phyloP scores from a whole-genome alignment of 2,113 vertebrate species.

The Pomatorhinus ruficollis region DNA sequence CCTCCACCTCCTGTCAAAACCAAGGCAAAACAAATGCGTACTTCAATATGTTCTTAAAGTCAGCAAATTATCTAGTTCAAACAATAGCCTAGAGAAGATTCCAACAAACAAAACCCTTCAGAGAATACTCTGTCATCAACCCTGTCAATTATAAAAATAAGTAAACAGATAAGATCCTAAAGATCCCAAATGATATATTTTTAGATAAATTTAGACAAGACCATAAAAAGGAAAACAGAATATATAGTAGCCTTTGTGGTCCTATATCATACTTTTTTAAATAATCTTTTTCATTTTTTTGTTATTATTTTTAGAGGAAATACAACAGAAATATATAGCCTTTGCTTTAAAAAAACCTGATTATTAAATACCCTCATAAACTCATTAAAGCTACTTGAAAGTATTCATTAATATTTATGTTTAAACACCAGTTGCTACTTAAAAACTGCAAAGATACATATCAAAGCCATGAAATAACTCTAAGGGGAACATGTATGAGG shows the following conservation, averaged over 20 bases:
- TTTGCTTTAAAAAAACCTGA: background rate
- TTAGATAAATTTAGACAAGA: background rate
- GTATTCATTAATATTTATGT: background rate
- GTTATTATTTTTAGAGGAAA: background rate
- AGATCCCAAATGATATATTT: background rate
- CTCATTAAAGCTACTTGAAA: background rate
- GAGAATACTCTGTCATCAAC: background rate
- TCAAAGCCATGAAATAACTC: background rate
- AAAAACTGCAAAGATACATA: background rate
- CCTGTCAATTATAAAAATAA: background rate
- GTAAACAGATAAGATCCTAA: background rate
- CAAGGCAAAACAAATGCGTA: background rate
- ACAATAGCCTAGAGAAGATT: background rate
- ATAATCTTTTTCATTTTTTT: background rate
- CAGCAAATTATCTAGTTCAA: background rate
- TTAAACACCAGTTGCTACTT: background rate
- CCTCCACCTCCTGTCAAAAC: background rate
- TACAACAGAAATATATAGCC: background rate
- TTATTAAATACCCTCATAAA: background rate
- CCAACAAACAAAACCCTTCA: background rate
- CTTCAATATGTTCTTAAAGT: background rate
- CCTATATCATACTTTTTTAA: background rate
- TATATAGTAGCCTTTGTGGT: background rate
- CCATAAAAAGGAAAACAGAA: background rate
- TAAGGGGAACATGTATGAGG: background rate